phyloP scores from a whole-genome alignment of 2,888 invertebrate species.

The Ichneumoninae sp. region DNA sequence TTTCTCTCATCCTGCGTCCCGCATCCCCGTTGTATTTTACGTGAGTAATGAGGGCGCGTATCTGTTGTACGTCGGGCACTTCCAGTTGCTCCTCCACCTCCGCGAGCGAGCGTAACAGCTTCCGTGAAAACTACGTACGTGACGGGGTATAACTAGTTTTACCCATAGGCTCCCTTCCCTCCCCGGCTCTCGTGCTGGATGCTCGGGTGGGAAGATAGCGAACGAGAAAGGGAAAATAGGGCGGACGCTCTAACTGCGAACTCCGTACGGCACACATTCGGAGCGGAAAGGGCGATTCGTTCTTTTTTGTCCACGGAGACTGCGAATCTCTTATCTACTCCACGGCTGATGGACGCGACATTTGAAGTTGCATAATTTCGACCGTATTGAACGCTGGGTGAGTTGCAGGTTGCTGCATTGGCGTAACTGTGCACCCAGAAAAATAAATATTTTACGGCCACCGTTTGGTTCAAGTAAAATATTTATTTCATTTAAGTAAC shows the following conservation, averaged over 20 bases:
- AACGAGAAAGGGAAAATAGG: slow-evolving; percentile 5
- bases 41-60: slow-evolving; percentile 55
- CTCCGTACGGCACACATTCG: background rate
- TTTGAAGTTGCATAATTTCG: background rate
- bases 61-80: slow-evolving; percentile 51
- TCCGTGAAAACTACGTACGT: slow-evolving; percentile 54
- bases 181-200: background rate
- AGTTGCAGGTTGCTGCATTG: too few species aligned
- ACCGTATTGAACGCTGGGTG: background rate
- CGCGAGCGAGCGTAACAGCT: slow-evolving; percentile 33
- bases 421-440: too few species aligned
- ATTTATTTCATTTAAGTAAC: too few species aligned
- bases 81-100: slow-evolving; percentile 42
- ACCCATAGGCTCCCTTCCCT: slow-evolving; percentile 27
- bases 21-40: slow-evolving; percentile 41
- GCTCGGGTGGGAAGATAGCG: slow-evolving; percentile 28
- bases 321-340: background rate
- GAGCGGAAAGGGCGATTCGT: background rate
- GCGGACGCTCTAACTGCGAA: background rate
- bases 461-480: too few species aligned
- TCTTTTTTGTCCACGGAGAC: background rate
- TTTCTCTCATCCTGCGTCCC: slow-evolving; percentile 38
- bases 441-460: too few species aligned
- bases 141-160: slow-evolving; percentile 54
- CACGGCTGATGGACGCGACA: background rate